These are phyloP conservation scores for Oceanites oceanicus DNA, from an alignment of 2,113 vertebrate genomes.

Conservation along the genomic window DNA sequence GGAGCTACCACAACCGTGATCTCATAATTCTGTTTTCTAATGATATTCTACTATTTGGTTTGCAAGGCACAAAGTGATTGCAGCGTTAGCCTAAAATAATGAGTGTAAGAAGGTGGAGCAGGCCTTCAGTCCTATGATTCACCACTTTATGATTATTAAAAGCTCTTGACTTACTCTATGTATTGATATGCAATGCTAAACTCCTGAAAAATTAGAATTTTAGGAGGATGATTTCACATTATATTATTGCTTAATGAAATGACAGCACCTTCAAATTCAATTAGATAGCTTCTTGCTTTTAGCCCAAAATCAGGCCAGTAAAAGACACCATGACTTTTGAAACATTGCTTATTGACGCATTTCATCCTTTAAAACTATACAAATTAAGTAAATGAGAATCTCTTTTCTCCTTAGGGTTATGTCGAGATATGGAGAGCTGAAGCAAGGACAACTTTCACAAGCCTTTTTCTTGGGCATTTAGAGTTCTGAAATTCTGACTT, in stretches of 20 bases:
- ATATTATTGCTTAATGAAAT: not conserved
- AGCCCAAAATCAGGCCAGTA: not conserved
- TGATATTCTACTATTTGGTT: not conserved
- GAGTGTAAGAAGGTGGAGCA: not conserved
- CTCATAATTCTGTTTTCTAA: not conserved
- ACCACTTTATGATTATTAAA: not conserved
- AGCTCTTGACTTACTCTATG: not conserved
- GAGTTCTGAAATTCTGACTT: not conserved
- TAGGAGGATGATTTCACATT: not conserved
- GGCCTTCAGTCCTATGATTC: not conserved
- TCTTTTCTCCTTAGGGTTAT: not conserved
- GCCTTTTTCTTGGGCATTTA: not conserved
- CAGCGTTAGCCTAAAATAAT: not conserved
- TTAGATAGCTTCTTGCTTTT: not conserved
- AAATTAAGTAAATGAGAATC: not conserved
- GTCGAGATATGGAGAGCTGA: fast-evolving
- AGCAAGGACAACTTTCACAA: not conserved
- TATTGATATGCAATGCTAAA: not conserved
- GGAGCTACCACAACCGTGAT: not conserved
- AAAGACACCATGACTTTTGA: not conserved
- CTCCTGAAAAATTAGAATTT: not conserved
- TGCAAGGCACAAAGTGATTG: not conserved
- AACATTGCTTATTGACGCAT: not conserved
- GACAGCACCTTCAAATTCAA: not conserved
- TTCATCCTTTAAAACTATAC: not conserved